Conservation (phyloP, 2,888 invertebrate genomes). For the Platycheirus rosarum region DNA sequence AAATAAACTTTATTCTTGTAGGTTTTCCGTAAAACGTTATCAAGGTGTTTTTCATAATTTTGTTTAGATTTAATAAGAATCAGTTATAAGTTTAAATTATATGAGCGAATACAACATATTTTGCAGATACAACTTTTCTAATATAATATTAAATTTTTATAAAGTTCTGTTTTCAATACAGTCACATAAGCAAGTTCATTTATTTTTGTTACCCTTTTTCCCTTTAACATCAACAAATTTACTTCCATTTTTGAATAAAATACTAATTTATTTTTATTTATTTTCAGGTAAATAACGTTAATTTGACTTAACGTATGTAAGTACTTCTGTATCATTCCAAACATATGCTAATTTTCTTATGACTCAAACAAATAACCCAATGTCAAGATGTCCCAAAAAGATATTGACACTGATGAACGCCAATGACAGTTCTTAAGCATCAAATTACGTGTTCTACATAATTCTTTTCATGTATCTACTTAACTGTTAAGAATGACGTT, state of each 20-base stretch:
- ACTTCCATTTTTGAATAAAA: too few species aligned
- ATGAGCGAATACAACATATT: too few species aligned
- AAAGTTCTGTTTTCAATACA: too few species aligned
- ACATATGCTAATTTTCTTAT: slow-evolving; percentile 11
- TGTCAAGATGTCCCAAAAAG: slow-evolving; percentile 39
- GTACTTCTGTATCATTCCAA: slow-evolving; percentile 47
- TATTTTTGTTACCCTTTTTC: too few species aligned
- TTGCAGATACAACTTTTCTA: too few species aligned
- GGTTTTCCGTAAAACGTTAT: too few species aligned
- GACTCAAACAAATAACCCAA: slow-evolving; percentile 21
- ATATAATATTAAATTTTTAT: too few species aligned
- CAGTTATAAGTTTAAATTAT: too few species aligned
- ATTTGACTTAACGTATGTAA: slow-evolving; percentile 28
- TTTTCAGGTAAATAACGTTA: slow-evolving; percentile 54
- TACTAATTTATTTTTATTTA: slow-evolving; percentile 15
- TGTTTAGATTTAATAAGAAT: too few species aligned
- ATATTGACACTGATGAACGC: slow-evolving; percentile 38
- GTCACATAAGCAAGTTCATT: too few species aligned
- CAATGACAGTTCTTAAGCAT: slow-evolving; percentile 40
- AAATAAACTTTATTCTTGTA: too few species aligned
- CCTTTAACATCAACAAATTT: neutral
- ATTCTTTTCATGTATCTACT: slow-evolving; percentile 8
- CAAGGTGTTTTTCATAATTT: too few species aligned
- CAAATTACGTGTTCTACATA: slow-evolving; percentile 48
- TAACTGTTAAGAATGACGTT: slow-evolving; percentile 14